These are phyloP conservation scores for Lophochroa leadbeateri DNA, from an alignment of 2,113 vertebrate species.

Conservation along the genomic window DNA sequence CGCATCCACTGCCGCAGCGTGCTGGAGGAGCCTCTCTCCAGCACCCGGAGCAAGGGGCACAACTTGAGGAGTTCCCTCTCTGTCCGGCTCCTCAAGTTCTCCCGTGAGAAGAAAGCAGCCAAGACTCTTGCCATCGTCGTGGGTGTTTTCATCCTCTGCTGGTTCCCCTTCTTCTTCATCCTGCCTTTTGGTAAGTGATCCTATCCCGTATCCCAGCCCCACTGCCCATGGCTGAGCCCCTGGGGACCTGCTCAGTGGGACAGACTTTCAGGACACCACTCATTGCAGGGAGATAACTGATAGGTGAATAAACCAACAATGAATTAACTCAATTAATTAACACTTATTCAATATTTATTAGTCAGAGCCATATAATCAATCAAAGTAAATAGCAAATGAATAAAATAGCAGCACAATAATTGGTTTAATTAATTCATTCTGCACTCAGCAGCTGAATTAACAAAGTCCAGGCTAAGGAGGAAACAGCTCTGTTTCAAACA, in stretches of 20 bases:
- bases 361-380: background rate
- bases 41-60: slow-evolving; percentile 82
- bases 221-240: background rate
- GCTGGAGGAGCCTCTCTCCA: slow-evolving; percentile 78
- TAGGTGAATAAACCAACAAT: background rate
- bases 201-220: fast-evolving
- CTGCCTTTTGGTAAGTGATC: slow-evolving; percentile 90
- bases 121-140: slow-evolving; percentile 98
- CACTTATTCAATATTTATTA: slow-evolving; percentile 50
- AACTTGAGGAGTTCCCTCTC: slow-evolving; percentile 93
- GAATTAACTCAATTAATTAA: slow-evolving; percentile 23
- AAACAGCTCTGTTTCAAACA: background rate
- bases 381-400: slow-evolving; percentile 2
- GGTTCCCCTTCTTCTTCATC: slow-evolving; percentile 98
- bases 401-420: background rate
- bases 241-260: background rate
- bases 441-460: background rate
- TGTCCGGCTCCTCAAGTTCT: slow-evolving; percentile 94
- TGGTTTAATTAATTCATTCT: slow-evolving; percentile 27
- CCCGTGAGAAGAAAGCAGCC: slow-evolving; percentile 96
- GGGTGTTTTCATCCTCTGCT: slow-evolving; percentile 96
- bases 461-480: background rate
- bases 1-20: slow-evolving; percentile 89
- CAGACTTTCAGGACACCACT: background rate
- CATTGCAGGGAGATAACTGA: background rate